Evolutionary conservation across 2,797 vertebrate genomes (phyloP).

Genomic region (Pelobates cultripes): DNA sequence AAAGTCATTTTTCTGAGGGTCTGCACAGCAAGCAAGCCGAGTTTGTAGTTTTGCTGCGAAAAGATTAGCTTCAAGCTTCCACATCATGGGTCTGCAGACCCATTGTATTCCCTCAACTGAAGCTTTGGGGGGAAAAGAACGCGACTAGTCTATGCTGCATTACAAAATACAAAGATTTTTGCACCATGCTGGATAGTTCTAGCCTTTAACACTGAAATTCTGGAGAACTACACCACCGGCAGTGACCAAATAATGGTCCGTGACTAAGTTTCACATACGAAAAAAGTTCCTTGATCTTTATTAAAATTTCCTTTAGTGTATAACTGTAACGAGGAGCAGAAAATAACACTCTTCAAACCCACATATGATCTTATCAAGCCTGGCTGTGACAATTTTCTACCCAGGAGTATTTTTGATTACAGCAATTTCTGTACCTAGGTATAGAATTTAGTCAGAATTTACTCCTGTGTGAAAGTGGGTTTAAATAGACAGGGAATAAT

Average conservation of each 20-base stretch:
- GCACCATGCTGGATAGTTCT: slow-evolving; percentile 19
- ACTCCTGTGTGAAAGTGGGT: slow-evolving; percentile 24
- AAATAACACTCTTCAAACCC: slow-evolving; percentile 46
- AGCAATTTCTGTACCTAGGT: slow-evolving; percentile 39
- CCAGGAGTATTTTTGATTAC: slow-evolving; percentile 50
- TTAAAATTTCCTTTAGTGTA: slow-evolving; percentile 41
- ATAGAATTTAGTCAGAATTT: slow-evolving; percentile 42
- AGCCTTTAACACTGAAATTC: slow-evolving; percentile 20
- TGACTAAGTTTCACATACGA: slow-evolving; percentile 19
- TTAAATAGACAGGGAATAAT: slow-evolving; percentile 41
- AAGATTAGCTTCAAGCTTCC: slow-evolving; percentile 6
- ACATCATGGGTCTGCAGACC: not conserved
- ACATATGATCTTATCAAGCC: slow-evolving; percentile 38
- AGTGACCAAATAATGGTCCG: slow-evolving; percentile 13
- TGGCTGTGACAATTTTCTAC: slow-evolving; percentile 49
- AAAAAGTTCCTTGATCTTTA: slow-evolving; percentile 29
- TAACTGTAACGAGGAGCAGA: slow-evolving; percentile 36
- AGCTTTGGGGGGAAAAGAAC: slow-evolving; percentile 12
- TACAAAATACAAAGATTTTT: slow-evolving; percentile 10
- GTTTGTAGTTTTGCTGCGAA: slow-evolving; percentile 1
- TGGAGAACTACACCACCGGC: not conserved
- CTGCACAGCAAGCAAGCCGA: slow-evolving; percentile 22
- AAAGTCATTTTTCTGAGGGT: slow-evolving; percentile 29
- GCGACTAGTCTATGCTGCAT: not conserved
- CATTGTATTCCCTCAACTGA: slow-evolving; percentile 2